These are phyloP conservation scores for Tineola bisselliella DNA, from an alignment of 2,888 invertebrate species.

Conservation along the genomic window DNA sequence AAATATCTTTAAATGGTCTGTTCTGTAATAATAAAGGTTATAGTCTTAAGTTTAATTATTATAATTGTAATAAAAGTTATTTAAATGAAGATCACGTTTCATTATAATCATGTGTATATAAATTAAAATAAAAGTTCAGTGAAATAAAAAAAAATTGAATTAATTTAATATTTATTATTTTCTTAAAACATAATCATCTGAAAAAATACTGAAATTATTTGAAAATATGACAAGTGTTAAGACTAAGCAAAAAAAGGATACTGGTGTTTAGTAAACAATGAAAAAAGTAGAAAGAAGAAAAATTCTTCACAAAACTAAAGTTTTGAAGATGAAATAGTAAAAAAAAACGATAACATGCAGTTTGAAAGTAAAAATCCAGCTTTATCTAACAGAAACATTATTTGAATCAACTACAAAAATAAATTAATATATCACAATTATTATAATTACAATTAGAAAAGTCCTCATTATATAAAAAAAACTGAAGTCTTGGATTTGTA, in stretches of 20 bases:
- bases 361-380: not conserved
- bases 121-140: not conserved
- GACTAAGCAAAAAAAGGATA: not conserved
- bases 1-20: too few relatives aligned
- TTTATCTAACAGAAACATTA: not conserved
- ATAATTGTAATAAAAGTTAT: too few relatives aligned
- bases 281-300: not conserved
- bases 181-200: conserved; percentile 14
- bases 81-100: too few relatives aligned
- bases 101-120: too few relatives aligned
- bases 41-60: too few relatives aligned
- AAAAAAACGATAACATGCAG: not conserved
- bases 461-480: not conserved
- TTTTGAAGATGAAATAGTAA: not conserved
- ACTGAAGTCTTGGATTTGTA: conserved; percentile 21
- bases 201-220: conserved; percentile 18
- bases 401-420: not conserved
- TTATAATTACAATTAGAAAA: not conserved
- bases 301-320: not conserved
- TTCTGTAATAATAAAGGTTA: too few relatives aligned
- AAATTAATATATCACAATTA: not conserved
- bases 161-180: not conserved
- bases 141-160: not conserved
- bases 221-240: conserved; percentile 13
- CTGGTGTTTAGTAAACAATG: not conserved